Conservation (phyloP, 2,888 invertebrate genomes). For the Syrista parreyssii region DNA sequence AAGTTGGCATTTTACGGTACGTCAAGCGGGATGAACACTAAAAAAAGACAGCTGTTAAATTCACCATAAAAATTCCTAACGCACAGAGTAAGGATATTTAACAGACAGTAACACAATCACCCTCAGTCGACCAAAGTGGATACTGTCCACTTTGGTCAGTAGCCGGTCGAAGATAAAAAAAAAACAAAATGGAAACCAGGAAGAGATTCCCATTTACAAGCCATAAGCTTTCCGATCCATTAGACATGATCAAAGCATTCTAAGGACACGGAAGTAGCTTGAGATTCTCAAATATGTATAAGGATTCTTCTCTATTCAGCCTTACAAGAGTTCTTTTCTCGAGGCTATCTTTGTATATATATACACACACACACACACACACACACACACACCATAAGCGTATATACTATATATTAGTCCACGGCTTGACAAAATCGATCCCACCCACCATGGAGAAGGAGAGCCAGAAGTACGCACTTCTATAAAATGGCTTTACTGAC, state of each 20-base stretch:
- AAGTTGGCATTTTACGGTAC: too few species aligned
- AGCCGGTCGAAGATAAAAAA: neutral
- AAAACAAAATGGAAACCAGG: neutral
- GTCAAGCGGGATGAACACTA: too few species aligned
- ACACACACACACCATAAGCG: too few species aligned
- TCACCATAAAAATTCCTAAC: too few species aligned
- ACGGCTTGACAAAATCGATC: neutral
- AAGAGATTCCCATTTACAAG: neutral
- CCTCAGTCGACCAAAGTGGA: too few species aligned
- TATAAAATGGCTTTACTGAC: neutral
- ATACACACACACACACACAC: too few species aligned
- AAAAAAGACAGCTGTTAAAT: too few species aligned
- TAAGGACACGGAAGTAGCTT: too few species aligned
- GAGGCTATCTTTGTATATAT: too few species aligned
- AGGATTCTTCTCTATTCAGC: neutral
- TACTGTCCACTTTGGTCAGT: too few species aligned
- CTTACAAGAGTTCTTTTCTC: neutral
- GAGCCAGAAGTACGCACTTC: neutral
- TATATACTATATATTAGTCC: neutral
- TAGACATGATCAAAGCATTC: neutral
- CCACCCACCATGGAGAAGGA: neutral
- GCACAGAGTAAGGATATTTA: too few species aligned
- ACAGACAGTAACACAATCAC: too few species aligned
- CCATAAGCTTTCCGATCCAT: neutral
- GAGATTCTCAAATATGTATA: neutral